phyloP scores from a whole-genome alignment of 2,113 vertebrate genomes.

The Alethe diademata region DNA sequence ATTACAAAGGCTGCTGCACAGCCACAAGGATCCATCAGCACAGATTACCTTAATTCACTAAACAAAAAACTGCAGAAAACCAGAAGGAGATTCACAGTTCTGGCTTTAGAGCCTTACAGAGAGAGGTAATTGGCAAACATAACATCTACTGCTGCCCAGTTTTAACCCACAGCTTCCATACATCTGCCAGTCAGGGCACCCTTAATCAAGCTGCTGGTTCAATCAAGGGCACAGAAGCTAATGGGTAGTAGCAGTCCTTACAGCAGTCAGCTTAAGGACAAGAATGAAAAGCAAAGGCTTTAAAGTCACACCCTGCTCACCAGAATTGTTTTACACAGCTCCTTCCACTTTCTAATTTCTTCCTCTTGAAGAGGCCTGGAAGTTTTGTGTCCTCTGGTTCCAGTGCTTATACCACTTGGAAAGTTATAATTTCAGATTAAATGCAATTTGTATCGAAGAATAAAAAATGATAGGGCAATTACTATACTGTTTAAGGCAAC shows the following conservation, averaged over 20 bases:
- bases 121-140: background rate
- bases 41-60: background rate
- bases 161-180: background rate
- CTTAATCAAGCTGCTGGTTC: background rate
- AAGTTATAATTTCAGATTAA: background rate
- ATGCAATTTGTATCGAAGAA: background rate
- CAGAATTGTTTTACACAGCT: background rate
- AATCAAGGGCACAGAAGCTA: background rate
- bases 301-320: background rate
- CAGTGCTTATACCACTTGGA: accelerated
- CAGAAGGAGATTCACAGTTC: background rate
- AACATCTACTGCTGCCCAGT: background rate
- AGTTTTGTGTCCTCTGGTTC: background rate
- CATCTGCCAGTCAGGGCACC: background rate
- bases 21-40: background rate
- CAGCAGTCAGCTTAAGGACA: background rate
- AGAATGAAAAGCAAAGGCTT: background rate
- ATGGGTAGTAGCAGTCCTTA: background rate
- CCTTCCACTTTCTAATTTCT: background rate
- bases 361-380: background rate
- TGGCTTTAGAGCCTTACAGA: background rate
- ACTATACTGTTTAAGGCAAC: background rate
- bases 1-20: background rate
- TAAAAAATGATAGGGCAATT: accelerated
- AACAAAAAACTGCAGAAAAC: background rate